Evolutionary conservation across 2,113 vertebrate species (phyloP).

Genomic region (Otus sunia): DNA sequence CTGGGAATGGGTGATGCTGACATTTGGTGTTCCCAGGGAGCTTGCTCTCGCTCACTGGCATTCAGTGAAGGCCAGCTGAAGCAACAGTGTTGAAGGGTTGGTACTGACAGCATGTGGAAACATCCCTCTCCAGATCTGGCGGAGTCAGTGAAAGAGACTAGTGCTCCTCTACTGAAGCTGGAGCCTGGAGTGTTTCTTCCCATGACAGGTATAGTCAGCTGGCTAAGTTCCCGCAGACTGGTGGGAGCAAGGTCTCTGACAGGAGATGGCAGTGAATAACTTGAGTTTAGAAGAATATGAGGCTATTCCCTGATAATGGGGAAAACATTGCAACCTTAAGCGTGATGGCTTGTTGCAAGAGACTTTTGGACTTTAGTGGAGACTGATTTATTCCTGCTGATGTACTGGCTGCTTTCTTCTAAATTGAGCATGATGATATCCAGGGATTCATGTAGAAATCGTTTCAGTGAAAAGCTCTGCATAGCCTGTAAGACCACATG

Average conservation of each 20-base stretch:
- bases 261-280: neutral
- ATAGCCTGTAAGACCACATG: no score
- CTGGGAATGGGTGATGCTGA: neutral
- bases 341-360: neutral
- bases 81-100: neutral
- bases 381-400: neutral
- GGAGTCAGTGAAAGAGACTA: neutral
- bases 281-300: neutral
- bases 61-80: neutral
- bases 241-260: constrained; percentile 4
- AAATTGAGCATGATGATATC: rapidly evolving
- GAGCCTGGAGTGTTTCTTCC: neutral
- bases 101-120: neutral
- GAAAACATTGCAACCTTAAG: neutral
- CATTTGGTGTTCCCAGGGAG: neutral
- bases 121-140: neutral
- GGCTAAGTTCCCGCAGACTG: neutral
- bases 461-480: neutral
- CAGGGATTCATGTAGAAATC: neutral
- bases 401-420: neutral
- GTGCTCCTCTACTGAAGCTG: neutral
- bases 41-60: neutral
- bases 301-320: neutral
- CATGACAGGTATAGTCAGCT: neutral
- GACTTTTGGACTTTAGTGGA: neutral